phyloP scores from a whole-genome alignment of 2,113 vertebrate genomes.

The Ciconia stormi region DNA sequence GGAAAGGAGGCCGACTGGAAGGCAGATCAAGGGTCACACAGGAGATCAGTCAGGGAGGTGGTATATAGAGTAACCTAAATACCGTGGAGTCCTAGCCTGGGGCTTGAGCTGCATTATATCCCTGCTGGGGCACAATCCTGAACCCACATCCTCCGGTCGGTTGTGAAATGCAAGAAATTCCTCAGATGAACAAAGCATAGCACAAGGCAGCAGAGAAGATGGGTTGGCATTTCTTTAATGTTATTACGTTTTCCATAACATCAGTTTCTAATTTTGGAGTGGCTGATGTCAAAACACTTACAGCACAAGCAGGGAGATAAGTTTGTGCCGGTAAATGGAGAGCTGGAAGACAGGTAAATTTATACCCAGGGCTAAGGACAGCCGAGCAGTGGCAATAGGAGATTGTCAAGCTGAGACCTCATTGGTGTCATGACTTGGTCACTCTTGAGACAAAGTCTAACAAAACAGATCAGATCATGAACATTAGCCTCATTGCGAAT shows the following conservation, averaged over 20 bases:
- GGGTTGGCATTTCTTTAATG: conserved; percentile 6
- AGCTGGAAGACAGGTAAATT: background rate
- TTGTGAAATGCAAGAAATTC: conserved; percentile 2
- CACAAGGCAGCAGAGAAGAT: background rate
- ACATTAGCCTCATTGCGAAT: accelerated
- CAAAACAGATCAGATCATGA: background rate
- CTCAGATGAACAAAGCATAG: background rate
- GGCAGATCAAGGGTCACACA: background rate
- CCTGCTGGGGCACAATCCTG: background rate
- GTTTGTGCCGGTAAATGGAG: background rate
- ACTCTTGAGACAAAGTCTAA: background rate
- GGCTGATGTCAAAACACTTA: conserved; percentile 45
- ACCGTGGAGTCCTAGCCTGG: background rate
- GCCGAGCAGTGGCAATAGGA: background rate
- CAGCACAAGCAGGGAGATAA: conserved; percentile 14
- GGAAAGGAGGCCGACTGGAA: background rate
- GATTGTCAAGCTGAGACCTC: background rate
- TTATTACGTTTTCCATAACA: conserved; percentile 22
- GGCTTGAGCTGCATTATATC: background rate
- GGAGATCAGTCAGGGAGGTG: background rate
- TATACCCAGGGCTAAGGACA: background rate
- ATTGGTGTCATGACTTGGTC: background rate
- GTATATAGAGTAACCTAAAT: background rate
- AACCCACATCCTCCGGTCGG: accelerated
- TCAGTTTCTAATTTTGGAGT: conserved; percentile 48